phyloP scores from a whole-genome alignment of 2,797 vertebrate species.

The Clarias fuscus region DNA sequence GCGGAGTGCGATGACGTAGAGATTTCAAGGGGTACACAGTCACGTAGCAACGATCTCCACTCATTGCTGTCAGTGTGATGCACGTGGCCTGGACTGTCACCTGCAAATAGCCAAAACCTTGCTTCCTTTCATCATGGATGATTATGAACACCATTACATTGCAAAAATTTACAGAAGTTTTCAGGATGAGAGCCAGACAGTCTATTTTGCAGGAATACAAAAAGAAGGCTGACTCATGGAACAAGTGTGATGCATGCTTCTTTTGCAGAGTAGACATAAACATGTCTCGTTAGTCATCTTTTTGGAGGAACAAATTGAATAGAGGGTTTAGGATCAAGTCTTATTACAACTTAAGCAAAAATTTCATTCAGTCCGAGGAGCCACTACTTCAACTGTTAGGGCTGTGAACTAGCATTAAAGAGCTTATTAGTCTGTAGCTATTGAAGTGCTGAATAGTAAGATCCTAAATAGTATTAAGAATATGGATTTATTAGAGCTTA shows the following conservation, averaged over 20 bases:
- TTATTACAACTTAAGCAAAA: conserved; percentile 36
- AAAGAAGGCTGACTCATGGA: conserved; percentile 30
- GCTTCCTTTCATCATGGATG: conserved; percentile 23
- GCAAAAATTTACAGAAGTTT: background rate
- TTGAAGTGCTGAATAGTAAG: background rate
- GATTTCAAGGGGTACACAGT: conserved; percentile 82
- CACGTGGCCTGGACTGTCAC: conserved; percentile 83
- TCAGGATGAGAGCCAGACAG: background rate
- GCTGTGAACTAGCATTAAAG: conserved; percentile 17
- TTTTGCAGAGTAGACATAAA: conserved; percentile 10
- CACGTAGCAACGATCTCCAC: conserved; percentile 80
- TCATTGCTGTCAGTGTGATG: conserved; percentile 83
- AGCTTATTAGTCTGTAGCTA: background rate
- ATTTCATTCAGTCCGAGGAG: conserved; percentile 11
- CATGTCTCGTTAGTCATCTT: conserved; percentile 29
- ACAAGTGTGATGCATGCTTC: conserved; percentile 15
- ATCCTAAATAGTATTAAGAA: background rate
- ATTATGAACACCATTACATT: conserved; percentile 28
- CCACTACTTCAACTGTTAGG: conserved; percentile 24
- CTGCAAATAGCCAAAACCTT: conserved; percentile 57
- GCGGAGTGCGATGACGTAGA: conserved; percentile 77
- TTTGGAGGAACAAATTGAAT: conserved; percentile 36
- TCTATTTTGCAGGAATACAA: conserved; percentile 10
- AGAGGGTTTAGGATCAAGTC: conserved; percentile 33
- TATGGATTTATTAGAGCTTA: conserved; percentile 3